Evolutionary conservation across 2,113 vertebrate genomes (phyloP), one percentile per base, ranked within the genome.

Genomic region (Pyrgilauda ruficollis): DNA sequence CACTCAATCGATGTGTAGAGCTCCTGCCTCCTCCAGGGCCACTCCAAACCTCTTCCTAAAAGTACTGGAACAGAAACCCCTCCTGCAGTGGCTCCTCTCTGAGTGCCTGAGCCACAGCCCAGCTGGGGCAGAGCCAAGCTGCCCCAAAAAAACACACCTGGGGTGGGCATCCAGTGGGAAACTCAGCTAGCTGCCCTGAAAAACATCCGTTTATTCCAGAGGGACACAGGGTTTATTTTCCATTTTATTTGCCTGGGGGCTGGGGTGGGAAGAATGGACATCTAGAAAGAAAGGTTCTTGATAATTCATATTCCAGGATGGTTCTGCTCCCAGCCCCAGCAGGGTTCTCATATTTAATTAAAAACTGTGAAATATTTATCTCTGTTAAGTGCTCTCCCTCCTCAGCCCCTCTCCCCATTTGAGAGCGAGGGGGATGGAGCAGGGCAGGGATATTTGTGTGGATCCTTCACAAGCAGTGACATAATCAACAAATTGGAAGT

Each of bases 291-390:
- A 68, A 41, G n/a, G 53, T 46, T 62, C 53, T 63, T 0, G 27
- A 70, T 90, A 70, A 92, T 90, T 93, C 89, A 74, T 87, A 81
- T 81, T 84, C 52, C 39, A 35, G 83, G 66, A 84, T 58, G 50
- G 86, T 86, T 43, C 83, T 18, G 21, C 68, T 97, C 35, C 31
- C 89, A 74, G 44, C 69, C 93, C 67, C 90, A 43, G 67, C 19
- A 7, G 49, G 52, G 39, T 35, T 93, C 86, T 96, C 93, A 77
- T 87, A 24, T 91, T 96, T 95, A 97, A 94, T 93, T 96, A 67
- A 90, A 96, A 94, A 14, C 2, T 33, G 50, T 92, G 10, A 83
- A 95, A 84, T 95, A 93, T 88, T 96, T 80, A 84, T 87, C 68
- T 55, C 86, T 37, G 26, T 35, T 83, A 85, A 90, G 64, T 46